A percentile compares a stretch with the other conserved stretches of the same genome.
phyloP scores from a whole-genome alignment of 2,797 vertebrate species.

The Euthynnus affinis region DNA sequence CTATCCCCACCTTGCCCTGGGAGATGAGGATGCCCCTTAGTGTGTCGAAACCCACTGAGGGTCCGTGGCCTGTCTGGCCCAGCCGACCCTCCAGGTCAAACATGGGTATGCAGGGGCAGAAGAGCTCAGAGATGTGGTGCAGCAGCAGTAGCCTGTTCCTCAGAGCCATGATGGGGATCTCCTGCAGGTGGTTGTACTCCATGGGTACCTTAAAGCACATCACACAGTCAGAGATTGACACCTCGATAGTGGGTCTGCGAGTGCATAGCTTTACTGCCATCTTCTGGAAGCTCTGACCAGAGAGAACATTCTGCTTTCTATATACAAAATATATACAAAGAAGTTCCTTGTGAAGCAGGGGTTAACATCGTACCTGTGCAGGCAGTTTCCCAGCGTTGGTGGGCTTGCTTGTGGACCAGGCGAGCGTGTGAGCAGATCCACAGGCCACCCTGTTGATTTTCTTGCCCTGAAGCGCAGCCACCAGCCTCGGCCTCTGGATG shows the following conservation, averaged over 20 bases:
- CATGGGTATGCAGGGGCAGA: slow-evolving; percentile 99
- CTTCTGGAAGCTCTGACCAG: slow-evolving; percentile 52
- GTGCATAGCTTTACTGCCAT: slow-evolving; percentile 53
- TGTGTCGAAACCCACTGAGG: slow-evolving; percentile 94
- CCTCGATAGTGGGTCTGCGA: background rate
- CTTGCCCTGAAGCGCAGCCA: slow-evolving; percentile 97
- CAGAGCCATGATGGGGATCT: slow-evolving; percentile 93
- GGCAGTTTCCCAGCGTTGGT: slow-evolving; percentile 98
- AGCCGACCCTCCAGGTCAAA: slow-evolving; percentile 97
- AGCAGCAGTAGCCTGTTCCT: slow-evolving; percentile 95
- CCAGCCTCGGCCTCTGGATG: slow-evolving; percentile 97
- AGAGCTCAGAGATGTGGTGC: slow-evolving; percentile 98
- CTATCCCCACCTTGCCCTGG: slow-evolving; percentile 93
- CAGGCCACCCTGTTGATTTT: slow-evolving; percentile 99
- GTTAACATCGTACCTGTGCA: slow-evolving; percentile 87
- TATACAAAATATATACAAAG: background rate
- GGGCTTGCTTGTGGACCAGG: slow-evolving; percentile 99
- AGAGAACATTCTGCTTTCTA: background rate
- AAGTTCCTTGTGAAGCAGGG: background rate
- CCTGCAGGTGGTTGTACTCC: slow-evolving; percentile 99
- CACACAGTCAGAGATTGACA: slow-evolving; percentile 6
- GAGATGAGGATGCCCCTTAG: slow-evolving; percentile 97
- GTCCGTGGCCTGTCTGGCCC: slow-evolving; percentile 93
- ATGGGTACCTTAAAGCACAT: slow-evolving; percentile 91
- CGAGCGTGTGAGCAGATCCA: slow-evolving; percentile 97